Evolutionary conservation across 2,888 invertebrate species (phyloP), one percentile per base, ranked within the genome.

Genomic region (Opisthograptis luteolata): DNA sequence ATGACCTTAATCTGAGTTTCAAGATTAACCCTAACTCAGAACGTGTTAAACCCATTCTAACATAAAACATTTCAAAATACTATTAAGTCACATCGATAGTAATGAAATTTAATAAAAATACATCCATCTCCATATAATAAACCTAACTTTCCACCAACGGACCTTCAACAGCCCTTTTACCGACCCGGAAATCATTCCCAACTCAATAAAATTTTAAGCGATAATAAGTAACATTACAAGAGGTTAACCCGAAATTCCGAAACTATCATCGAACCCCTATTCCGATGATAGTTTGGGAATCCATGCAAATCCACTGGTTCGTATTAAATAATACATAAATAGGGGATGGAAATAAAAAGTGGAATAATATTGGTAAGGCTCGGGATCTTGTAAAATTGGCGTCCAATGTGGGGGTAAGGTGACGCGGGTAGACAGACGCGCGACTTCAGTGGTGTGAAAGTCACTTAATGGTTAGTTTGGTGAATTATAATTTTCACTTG

Each of bases 291-390:
- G 49, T 43, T 48, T 56, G 50, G 62, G 62, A 81, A 81, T 83
- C 80, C 76, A 83, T 79, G 82, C 84, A 85, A 81, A 87, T 86
- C 82, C 79, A 71, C 62, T 57, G 63, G 70, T 70, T 73, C 75
- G 50, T 78, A 79, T 86, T 84, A 84, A 85, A 87, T 88, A 86
- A 87, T 84, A 83, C 79, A 86, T 87, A 86, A 82, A 81, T 79
- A 76, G 71, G 70, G 71, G 68, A 68, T 74, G 76, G 32, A 17
- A 82, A 83, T 85, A 84, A 84, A 84, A 82, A 81, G 75, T 79
- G 78, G 72, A 84, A 85, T 86, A 84, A 84, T 85, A 86, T 83
- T 83, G 76, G 81, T 62, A 60, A 61, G 58, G 62, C 64, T 56
- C 54, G 67, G 62, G 62, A 56, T 54, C 42, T 52, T 55, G 58